Base-by-base conservation (phyloP, 2,888 invertebrate species). In the Drosophila mayaguana region DNA sequence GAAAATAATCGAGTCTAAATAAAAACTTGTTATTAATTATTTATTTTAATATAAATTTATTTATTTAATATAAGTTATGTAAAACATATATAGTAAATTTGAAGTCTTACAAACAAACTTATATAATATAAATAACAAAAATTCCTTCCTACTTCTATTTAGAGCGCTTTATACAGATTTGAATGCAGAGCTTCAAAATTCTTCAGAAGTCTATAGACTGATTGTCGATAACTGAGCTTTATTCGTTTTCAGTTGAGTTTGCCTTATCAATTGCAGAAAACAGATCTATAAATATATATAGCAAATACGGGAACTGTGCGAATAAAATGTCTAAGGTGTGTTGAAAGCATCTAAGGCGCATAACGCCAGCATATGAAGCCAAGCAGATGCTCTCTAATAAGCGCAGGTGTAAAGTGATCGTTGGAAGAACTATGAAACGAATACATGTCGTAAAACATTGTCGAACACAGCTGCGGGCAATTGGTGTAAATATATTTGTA, bases 311-410 rank as follows among this genome's bases (percentile, higher is more conserved):
- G n/a, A 34, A 64, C 42, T 28, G 64, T 16, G 51, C 34, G 12
- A 64, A 65, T 20, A 57, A 53, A 16, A 53, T 63, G 50, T 25
- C n/a, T 2, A 32, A 57, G 32, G 54, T 71, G 63, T 32, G 77
- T 40, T 79, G 75, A 77, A 62, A 70, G 75, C 69, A 59, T 38
- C 36, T 3, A 36, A 60, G 70, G 59, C 54, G 54, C 22, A 36
- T 42, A 20, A 25, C 43, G 53, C 51, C 9, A 45, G 34, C 25
- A 45, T 16, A 12, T 51, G 61, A 68, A 68, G 73, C 61, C 38
- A 38, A 25, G 6, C 65, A 34, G 22, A 51, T 43, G 43, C 22
- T 42, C 18, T 25, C n/a, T 20, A 28, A 48, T 42, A n/a, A 63
- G 12, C 53, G 6, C 25, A 67, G 46, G 46, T 66, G 61, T 38